Base-by-base conservation (phyloP, 2,888 invertebrate species). In the Conistra vaccinii region DNA sequence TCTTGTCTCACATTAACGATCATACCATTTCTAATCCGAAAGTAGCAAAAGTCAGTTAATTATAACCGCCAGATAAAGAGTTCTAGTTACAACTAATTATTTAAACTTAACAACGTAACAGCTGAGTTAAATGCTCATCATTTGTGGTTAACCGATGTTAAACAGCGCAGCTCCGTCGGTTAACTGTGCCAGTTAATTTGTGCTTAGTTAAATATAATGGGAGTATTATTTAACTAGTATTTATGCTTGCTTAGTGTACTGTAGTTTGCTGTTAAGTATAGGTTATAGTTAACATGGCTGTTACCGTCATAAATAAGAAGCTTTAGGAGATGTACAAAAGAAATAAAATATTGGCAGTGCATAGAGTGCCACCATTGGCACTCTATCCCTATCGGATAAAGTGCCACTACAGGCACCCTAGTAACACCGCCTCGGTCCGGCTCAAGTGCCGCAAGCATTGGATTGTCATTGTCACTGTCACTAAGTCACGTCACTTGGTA, bases 81-180 rank as follows among this genome's bases (percentile, higher is more conserved):
- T 53, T 79, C 73, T 57, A 74, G 78, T 78, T 69, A 70, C 85
- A 86, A 84, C 86, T 83, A 88, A 87, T 85, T 87, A 89, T 84
- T 72, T 72, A 51, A 82, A 86, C 80, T 82, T 72, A 84, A 83
- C 89, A 83, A 87, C 80, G 86, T 89, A 89, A 87, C 81, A 80
- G 73, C 67, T 73, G 73, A 87, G 87, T 84, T 89, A 89, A 89
- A 88, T 78, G 85, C 80, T 74, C 77, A 88, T 90, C 89, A 87
- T 90, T 91, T 91, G 92, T 77, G 92, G 92, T 87, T 72, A 88
- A 85, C 92, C 92, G 75, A 85, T 78, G 90, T 84, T 90, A 90
- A 91, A 91, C 87, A 88, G 85, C 84, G 80, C 83, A 84, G 85
- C 81, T 86, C 83, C 73, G 78, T 67, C 69, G 78, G 86, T 88